Evolutionary conservation across 2,888 invertebrate species (phyloP).

Genomic region (Laspeyria flexula): DNA sequence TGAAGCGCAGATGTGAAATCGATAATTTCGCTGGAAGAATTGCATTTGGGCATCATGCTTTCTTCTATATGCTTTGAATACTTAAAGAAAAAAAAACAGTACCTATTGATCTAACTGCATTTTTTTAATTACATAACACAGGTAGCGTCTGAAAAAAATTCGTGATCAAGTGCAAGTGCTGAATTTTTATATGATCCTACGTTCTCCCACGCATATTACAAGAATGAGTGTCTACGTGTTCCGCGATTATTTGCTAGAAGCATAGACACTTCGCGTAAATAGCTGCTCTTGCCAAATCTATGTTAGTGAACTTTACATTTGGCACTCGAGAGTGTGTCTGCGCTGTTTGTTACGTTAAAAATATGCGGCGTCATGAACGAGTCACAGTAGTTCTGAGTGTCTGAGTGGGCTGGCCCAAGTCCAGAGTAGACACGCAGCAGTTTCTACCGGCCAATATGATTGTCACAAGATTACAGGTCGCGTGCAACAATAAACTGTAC

Average conservation of each 20-base stretch:
- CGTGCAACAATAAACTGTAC: slow-evolving; percentile 30
- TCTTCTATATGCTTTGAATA: background rate
- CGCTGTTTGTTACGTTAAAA: slow-evolving; percentile 83
- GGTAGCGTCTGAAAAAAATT: background rate
- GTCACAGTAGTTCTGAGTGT: slow-evolving; percentile 70
- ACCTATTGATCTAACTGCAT: too few relatives aligned
- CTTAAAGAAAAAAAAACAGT: too few relatives aligned
- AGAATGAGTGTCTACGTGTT: slow-evolving; percentile 46
- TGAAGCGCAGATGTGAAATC: background rate
- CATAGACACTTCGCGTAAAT: slow-evolving; percentile 75
- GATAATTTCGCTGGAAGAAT: background rate
- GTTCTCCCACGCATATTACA: slow-evolving; percentile 29
- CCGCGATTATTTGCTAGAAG: slow-evolving; percentile 56
- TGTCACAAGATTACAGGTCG: slow-evolving; percentile 37
- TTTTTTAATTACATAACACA: background rate
- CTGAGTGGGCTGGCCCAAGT: slow-evolving; percentile 71
- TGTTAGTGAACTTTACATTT: slow-evolving; percentile 85
- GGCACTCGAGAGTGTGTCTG: slow-evolving; percentile 79
- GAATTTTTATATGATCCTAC: slow-evolving; percentile 16
- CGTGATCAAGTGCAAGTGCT: slow-evolving; percentile 3
- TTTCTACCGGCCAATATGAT: slow-evolving; percentile 46
- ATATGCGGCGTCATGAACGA: slow-evolving; percentile 83
- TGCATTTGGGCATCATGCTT: background rate
- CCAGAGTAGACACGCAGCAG: slow-evolving; percentile 63
- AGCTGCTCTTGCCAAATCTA: slow-evolving; percentile 80